A percentile compares a stretch with the other conserved stretches of the same genome.
Conservation (phyloP, 1,140 invertebrate species). For the Polypedilum pembai region DNA sequence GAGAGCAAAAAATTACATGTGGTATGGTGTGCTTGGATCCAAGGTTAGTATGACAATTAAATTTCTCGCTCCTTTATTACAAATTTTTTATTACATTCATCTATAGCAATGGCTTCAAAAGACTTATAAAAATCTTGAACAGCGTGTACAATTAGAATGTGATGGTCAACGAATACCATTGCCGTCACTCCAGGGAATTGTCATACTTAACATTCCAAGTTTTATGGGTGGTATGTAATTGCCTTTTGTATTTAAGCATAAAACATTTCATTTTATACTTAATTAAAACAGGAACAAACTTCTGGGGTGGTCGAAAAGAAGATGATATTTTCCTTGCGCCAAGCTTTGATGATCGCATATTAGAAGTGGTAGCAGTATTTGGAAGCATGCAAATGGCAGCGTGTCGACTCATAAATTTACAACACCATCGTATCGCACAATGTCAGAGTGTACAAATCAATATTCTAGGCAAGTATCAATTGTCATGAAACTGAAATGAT, state of each 20-base stretch:
- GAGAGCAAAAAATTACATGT: slow-evolving; percentile 93
- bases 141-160: slow-evolving; percentile 86
- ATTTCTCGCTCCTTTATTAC: no score
- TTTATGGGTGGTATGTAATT: slow-evolving; percentile 66
- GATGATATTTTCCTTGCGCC: slow-evolving; percentile 81
- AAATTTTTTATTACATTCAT: no score
- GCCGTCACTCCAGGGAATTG: slow-evolving; percentile 91
- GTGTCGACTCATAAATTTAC: slow-evolving; percentile 85
- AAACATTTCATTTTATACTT: no score
- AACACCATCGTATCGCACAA: slow-evolving; percentile 94
- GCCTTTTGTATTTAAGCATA: no score
- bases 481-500: no score
- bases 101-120: slow-evolving; percentile 67
- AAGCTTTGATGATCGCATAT: slow-evolving; percentile 84
- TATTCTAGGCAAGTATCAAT: slow-evolving; percentile 60
- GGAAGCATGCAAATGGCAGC: slow-evolving; percentile 96
- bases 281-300: slow-evolving; percentile 71
- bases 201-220: slow-evolving; percentile 94
- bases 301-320: slow-evolving; percentile 89
- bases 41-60: slow-evolving; percentile 44
- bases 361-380: slow-evolving; percentile 94
- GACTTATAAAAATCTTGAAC: slow-evolving; percentile 94
- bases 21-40: slow-evolving; percentile 91
- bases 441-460: slow-evolving; percentile 93
- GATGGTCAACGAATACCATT: slow-evolving; percentile 85